Evolutionary conservation across 2,888 invertebrate genomes (phyloP), one percentile per base, ranked within the genome.

Genomic region (Leucophora obtusa): DNA sequence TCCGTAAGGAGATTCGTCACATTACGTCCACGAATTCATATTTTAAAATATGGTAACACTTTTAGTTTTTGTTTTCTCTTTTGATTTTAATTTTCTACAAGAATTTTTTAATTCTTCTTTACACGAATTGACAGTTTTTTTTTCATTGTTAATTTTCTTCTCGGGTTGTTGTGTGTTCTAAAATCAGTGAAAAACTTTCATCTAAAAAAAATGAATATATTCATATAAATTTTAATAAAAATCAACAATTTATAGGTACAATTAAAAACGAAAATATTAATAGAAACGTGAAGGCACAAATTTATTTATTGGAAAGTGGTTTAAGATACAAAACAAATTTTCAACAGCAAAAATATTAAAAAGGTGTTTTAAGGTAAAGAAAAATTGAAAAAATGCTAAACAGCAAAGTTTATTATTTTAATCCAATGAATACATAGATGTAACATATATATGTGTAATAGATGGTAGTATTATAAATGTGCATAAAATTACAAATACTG

Each of bases 401-500:
- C 43, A 6, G n/a, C 1, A 47, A 47, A 47, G 6, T 3, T 38
- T n/a, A n/a, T 11, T 38, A 11, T 11, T 38, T 38, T 38, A 38
- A 38, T 38, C 2, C 11, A 38, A 38, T 38, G 3, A 1, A 38
- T 11, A 38, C 11, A 38, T 38, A 2, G 38, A 38, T 38, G 15
- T 47, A 47, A 4, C 1, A 47, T 47, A 47, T 5, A 47, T n/a
- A n/a, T 47, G 43, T 47, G 43, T 47, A 47, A 38, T 11, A 38
- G 1, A 38, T 38, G 14, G 11, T 38, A 38, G 38, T 11, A n/a
- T n/a, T 14, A 66, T 54, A 53, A 66, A 71, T 71, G 59, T 77
- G 71, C 77, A 71, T 71, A 77, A 77, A 71, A 71, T 77, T 71
- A 66, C 43, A 77, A 59, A 66, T 60, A 60, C 71, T 71, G 77